Base-by-base conservation (phyloP, 2,797 vertebrate genomes). In the Hephaestus fuliginosus region DNA sequence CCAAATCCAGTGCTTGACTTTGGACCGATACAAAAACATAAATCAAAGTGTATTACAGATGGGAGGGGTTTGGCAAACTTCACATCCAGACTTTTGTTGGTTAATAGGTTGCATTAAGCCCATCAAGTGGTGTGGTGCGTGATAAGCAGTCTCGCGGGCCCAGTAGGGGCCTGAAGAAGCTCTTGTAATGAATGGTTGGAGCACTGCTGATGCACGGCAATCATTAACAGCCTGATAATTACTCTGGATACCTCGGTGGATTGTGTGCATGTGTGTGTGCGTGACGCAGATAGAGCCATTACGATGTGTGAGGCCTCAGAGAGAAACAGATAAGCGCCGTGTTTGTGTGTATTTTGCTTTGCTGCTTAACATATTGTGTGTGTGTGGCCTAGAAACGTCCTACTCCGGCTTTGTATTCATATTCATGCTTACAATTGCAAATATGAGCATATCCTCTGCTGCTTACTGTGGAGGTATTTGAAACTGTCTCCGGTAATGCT, bases 181-280 rank as follows among this genome's bases (percentile, higher is more conserved):
- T 96, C 95, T 89, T 95, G 93, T 97, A 97, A 97, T 97, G 95
- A 97, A 97, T 87, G 89, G 95, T 89, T 93, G 95, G 92, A 96
- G 93, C 90, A 89, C 92, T 96, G 95, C 95, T 95, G 95, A 93
- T 89, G 86, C 96, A 94, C 92, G 81, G 92, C 93, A 93, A 95
- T 97, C 96, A 97, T 97, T 97, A 98, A 96, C 95, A 95, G 95
- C 92, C 5, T 86, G 88, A 95, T 98, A 98, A 98, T 98, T 97
- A 97, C 92, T 93, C 96, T 94, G 96, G 96, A 96, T 96, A 96
- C 96, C 95, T 96, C 94, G 72, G 88, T 88, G 88, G 86, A 80
- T 90, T 92, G 90, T 78, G 78, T 70, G 66, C 12, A 25, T 67
- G 78, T 62, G 79, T 80, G 86, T 79, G 83, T 80, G 79, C 1